Percentiles rank a stretch among this genome's conserved stretches.
phyloP scores from a whole-genome alignment of 1,140 invertebrate genomes.

The Pogonomyrmex californicus region DNA sequence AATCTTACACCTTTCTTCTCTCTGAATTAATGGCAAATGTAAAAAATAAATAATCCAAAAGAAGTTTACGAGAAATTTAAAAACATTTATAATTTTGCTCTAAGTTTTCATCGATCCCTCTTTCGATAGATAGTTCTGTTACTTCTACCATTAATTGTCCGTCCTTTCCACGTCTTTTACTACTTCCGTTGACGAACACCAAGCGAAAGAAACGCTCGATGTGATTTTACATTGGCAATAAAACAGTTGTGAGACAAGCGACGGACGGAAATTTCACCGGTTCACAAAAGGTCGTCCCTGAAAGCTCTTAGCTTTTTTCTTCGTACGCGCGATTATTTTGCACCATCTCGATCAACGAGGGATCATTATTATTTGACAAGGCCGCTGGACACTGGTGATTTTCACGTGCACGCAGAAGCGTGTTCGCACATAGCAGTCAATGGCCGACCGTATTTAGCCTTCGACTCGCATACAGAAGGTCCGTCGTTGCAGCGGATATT shows the following conservation, averaged over 20 bases:
- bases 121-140: neutral
- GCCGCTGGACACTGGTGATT: slow-evolving; percentile 56
- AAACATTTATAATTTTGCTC: neutral
- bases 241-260: slow-evolving; percentile 16
- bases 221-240: slow-evolving; percentile 13
- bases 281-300: slow-evolving; percentile 11
- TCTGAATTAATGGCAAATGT: neutral
- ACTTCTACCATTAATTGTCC: neutral
- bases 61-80: neutral
- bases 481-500: slow-evolving; percentile 74
- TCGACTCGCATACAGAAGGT: slow-evolving; percentile 71
- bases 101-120: neutral
- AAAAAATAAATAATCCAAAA: neutral
- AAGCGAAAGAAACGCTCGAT: neutral
- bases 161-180: neutral
- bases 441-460: slow-evolving; percentile 77
- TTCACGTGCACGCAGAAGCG: slow-evolving; percentile 48
- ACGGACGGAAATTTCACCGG: slow-evolving; percentile 34
- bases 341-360: neutral
- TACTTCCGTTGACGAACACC: neutral
- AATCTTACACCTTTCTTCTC: neutral
- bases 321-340: neutral
- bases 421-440: slow-evolving; percentile 74
- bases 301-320: slow-evolving; percentile 1
- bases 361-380: slow-evolving; percentile 57